Base-by-base conservation (phyloP, 2,888 invertebrate genomes). In the Chaitophorus viminalis region DNA sequence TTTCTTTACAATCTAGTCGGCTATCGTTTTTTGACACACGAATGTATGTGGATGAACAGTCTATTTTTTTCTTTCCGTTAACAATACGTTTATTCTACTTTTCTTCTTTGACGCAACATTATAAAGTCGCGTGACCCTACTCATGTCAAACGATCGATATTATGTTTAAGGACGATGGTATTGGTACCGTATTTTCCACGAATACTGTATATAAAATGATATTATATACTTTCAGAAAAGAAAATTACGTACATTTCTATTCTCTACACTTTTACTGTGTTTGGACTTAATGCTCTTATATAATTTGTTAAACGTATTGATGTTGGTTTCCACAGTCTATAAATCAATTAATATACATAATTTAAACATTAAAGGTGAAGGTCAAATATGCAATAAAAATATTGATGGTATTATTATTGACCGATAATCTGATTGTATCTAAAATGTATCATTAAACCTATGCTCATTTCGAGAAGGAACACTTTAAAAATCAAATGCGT, bases 321-420 rank as follows among this genome's bases (percentile, higher is more conserved):
- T 11, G 33, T 31, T 54, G 25, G 31, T 33, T 54, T 33, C 78
- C 31, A 78, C 78, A 33, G 78, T 77, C 31, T 46, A 77, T 25
- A 77, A 77, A 77, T 52, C 54, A 52, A 77, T 78, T 78, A 78
- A 25, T 54, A 54, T 78, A 78, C 21, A 33, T 77, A 54, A 60
- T 54, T 14, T 52, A 33, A 54, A 31, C 14, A 31, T 33, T 11
- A 78, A n/a, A 78, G 78, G 54, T 60, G 78, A 78, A 60, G 78
- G 78, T 78, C 78, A 78, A 54, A 33, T 33, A 54, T 78, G 33
- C 33, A 60, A 78, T 78, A 54, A 54, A 54, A 78, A 78, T 33
- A 78, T 17, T 70, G 17, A 68, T 70, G 70, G 29, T 70, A 70
- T 70, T 29, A 70, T 70, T 29, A 70, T 29, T 70, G 70, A 70